These are phyloP conservation scores for Trichechus manatus DNA, from an alignment of 2,113 vertebrate species.

Conservation along the genomic window DNA sequence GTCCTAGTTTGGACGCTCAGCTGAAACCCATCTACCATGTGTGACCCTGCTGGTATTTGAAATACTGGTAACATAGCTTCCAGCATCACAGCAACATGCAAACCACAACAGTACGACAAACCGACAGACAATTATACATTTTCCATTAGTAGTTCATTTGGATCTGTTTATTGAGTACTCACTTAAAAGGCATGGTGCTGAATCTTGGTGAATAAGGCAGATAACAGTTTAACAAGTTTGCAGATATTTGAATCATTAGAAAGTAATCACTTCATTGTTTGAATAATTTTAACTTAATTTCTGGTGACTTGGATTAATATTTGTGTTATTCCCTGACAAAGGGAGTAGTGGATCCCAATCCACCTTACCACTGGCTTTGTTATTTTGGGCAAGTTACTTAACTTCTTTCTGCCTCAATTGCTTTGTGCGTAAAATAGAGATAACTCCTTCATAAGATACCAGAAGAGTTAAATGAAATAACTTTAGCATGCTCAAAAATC, in stretches of 20 bases:
- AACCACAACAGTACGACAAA: too few relatives aligned
- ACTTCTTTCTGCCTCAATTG: neutral
- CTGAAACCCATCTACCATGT: too few relatives aligned
- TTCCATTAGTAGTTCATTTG: neutral
- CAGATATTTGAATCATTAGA: neutral
- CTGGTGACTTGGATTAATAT: neutral
- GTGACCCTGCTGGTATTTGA: too few relatives aligned
- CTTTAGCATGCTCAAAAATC: neutral
- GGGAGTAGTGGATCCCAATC: neutral
- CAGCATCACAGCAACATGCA: too few relatives aligned
- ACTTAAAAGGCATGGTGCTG: conserved; percentile 26
- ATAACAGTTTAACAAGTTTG: neutral
- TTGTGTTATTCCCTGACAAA: conserved; percentile 34
- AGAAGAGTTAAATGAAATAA: conserved; percentile 9
- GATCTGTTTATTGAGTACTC: neutral
- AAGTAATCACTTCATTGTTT: conserved; percentile 1
- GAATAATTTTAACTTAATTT: neutral
- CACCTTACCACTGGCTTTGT: neutral
- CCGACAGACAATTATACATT: neutral
- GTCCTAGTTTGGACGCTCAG: too few relatives aligned
- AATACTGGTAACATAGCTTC: too few relatives aligned
- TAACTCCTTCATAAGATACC: neutral
- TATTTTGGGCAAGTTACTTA: conserved; percentile 27
- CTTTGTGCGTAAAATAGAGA: neutral
- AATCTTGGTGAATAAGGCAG: neutral